Conservation (phyloP, 2,113 vertebrate species). For the Dasyprocta punctata region DNA sequence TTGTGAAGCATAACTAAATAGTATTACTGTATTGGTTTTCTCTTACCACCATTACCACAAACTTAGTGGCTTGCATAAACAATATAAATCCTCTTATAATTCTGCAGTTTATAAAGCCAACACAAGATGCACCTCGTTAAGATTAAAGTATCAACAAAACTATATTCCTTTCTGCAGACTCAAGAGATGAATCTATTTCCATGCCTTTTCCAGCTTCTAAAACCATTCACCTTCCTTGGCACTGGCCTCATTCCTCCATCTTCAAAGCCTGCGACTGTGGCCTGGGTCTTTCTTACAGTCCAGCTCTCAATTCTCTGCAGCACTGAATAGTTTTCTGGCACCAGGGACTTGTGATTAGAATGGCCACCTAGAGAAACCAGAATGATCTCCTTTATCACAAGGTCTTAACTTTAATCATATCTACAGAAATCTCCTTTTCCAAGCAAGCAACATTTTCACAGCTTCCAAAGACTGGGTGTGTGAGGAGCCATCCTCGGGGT, state of each 20-base stretch:
- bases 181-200: background rate
- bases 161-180: background rate
- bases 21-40: background rate
- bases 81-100: background rate
- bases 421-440: background rate
- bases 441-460: background rate
- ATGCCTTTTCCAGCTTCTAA: background rate
- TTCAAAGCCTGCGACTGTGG: background rate
- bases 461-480: background rate
- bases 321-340: background rate
- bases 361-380: background rate
- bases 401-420: background rate
- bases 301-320: background rate
- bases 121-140: background rate
- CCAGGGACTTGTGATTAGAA: background rate
- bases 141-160: background rate
- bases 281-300: background rate
- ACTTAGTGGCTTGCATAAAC: background rate
- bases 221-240: background rate
- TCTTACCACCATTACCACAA: background rate
- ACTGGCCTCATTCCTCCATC: background rate
- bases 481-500: too few species aligned
- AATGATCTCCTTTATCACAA: background rate
- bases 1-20: background rate
- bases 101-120: background rate